Evolutionary conservation across 2,888 invertebrate genomes (phyloP).

Genomic region (Chrysina gloriosa): DNA sequence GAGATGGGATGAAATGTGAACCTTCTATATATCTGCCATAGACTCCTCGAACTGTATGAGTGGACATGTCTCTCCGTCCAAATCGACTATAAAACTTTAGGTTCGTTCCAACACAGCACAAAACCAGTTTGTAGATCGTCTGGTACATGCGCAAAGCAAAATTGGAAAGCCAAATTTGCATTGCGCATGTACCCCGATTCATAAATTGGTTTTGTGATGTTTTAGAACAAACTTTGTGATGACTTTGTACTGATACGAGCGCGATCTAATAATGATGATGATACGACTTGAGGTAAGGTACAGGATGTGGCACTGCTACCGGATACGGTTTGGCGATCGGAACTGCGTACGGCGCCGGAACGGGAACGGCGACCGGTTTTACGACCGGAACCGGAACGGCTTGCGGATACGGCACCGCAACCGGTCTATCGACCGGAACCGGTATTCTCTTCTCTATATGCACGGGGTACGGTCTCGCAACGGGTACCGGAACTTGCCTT

Average conservation of each 20-base stretch:
- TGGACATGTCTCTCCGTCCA: too few relatives aligned
- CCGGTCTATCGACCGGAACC: conserved; percentile 66
- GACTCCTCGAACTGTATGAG: too few relatives aligned
- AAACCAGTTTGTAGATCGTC: too few relatives aligned
- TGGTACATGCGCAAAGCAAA: too few relatives aligned
- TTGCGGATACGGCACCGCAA: conserved; percentile 61
- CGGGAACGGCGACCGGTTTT: conserved; percentile 65
- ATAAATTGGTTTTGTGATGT: too few relatives aligned
- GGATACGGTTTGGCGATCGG: conserved; percentile 62
- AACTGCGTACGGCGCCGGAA: conserved; percentile 68
- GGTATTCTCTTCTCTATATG: conserved; percentile 67
- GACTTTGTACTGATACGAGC: conserved; percentile 47
- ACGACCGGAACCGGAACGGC: conserved; percentile 61
- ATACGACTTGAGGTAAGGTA: conserved; percentile 60
- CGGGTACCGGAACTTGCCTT: conserved; percentile 60
- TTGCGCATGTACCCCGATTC: too few relatives aligned
- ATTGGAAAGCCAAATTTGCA: too few relatives aligned
- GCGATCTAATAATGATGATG: conserved; percentile 50
- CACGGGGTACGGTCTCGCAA: conserved; percentile 67
- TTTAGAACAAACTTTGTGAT: background rate
- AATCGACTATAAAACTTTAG: too few relatives aligned
- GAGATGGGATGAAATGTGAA: too few relatives aligned
- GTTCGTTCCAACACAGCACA: too few relatives aligned
- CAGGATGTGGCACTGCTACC: conserved; percentile 61
- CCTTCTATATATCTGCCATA: too few relatives aligned